Conservation (phyloP, 2,888 invertebrate species). For the Nowickia ferox region DNA sequence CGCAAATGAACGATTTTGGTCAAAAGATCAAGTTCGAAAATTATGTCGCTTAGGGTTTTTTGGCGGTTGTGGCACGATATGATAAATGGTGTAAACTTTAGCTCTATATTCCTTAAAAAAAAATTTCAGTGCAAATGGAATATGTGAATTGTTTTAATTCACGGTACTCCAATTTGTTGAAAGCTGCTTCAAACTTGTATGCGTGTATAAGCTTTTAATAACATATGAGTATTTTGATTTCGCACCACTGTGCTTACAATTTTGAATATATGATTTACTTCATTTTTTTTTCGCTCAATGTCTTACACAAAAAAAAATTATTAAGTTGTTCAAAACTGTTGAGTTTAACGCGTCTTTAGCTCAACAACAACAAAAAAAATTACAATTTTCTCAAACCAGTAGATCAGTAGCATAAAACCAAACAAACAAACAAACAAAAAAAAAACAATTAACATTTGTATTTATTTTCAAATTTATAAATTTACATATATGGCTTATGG, state of each 20-base stretch:
- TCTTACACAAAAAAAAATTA: constrained; percentile 1
- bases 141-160: too few relatives aligned
- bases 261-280: neutral
- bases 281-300: neutral
- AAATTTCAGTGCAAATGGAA: too few relatives aligned
- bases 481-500: constrained; percentile 58
- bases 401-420: neutral
- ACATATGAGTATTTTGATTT: neutral
- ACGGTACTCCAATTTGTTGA: too few relatives aligned
- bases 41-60: too few relatives aligned
- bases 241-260: neutral
- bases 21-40: too few relatives aligned
- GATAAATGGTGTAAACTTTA: too few relatives aligned
- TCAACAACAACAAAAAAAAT: constrained; percentile 9
- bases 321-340: constrained; percentile 26
- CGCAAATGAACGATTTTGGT: too few relatives aligned
- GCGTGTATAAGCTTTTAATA: too few relatives aligned
- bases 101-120: too few relatives aligned
- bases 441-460: constrained; percentile 8
- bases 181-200: too few relatives aligned
- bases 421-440: neutral
- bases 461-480: constrained; percentile 29
- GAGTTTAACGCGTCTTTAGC: constrained; percentile 44
- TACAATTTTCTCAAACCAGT: neutral
- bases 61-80: too few relatives aligned